Percentiles rank a stretch among this genome's conserved stretches.
phyloP scores from a whole-genome alignment of 2,113 vertebrate species.

The Alces alces region DNA sequence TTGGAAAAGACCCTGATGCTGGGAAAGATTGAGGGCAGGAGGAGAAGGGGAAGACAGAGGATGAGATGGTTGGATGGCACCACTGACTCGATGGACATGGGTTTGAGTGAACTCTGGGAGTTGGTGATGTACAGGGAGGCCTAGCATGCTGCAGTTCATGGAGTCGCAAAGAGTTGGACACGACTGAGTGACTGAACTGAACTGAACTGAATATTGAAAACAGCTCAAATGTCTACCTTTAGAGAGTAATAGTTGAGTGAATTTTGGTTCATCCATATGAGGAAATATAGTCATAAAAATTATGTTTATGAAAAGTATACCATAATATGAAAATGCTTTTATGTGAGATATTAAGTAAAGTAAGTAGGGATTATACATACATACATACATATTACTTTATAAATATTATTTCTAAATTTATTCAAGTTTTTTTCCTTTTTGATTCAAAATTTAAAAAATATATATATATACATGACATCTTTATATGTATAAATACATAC shows the following conservation, averaged over 20 bases:
- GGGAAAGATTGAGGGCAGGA: too few relatives aligned
- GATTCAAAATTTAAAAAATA: background rate
- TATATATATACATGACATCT: background rate
- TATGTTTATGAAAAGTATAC: background rate
- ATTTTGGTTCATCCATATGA: background rate
- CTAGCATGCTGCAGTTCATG: too few relatives aligned
- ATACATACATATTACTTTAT: background rate
- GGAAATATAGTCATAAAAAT: background rate
- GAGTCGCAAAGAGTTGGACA: too few relatives aligned
- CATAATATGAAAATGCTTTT: background rate
- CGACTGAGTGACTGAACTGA: too few relatives aligned
- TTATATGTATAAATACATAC: background rate
- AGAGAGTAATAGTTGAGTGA: background rate
- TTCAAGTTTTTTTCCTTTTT: background rate
- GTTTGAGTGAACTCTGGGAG: too few relatives aligned
- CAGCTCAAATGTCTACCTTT: background rate
- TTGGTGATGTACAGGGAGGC: too few relatives aligned
- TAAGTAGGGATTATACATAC: background rate
- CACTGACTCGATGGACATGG: too few relatives aligned
- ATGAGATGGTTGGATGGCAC: too few relatives aligned
- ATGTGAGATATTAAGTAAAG: background rate
- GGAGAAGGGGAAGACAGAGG: too few relatives aligned
- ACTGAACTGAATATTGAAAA: background rate
- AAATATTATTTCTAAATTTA: background rate
- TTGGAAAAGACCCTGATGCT: too few relatives aligned